A percentile compares a stretch with the other conserved stretches of the same genome.
Evolutionary conservation across 2,797 vertebrate genomes (phyloP).

Genomic region (Morus bassanus): DNA sequence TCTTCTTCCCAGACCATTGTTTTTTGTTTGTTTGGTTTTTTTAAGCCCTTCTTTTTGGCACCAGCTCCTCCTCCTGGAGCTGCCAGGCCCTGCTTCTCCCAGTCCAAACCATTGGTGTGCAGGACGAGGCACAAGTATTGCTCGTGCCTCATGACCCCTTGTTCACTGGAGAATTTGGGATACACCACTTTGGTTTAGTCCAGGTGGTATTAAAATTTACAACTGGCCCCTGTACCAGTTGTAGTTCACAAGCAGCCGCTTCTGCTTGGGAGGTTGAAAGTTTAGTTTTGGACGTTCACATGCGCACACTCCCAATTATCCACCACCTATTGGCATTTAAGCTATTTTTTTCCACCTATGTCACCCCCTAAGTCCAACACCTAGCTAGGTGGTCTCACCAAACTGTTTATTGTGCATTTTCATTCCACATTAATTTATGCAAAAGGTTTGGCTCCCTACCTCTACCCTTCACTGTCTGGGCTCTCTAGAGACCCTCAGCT

Average conservation of each 20-base stretch:
- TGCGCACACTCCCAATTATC: accelerated
- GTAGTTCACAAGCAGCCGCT: neutral
- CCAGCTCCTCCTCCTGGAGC: neutral
- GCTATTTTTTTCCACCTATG: neutral
- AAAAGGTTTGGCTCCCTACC: neutral
- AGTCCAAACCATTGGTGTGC: accelerated
- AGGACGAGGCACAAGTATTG: neutral
- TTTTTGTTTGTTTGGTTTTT: neutral
- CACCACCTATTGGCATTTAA: neutral
- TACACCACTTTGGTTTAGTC: accelerated
- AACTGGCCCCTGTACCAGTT: accelerated
- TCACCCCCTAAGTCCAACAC: neutral
- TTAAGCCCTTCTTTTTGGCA: neutral
- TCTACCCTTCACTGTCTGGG: neutral
- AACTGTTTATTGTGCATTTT: neutral
- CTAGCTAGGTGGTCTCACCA: neutral
- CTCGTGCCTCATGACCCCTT: accelerated
- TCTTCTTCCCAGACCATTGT: neutral
- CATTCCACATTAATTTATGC: neutral
- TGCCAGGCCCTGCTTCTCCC: neutral
- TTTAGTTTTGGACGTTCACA: neutral
- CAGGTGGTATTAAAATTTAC: neutral
- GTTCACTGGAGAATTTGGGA: neutral
- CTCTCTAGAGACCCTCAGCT: neutral
- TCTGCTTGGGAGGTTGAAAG: neutral